These are phyloP conservation scores for Metopia argyrocephala DNA, from an alignment of 2,888 invertebrate genomes.

Conservation along the genomic window DNA sequence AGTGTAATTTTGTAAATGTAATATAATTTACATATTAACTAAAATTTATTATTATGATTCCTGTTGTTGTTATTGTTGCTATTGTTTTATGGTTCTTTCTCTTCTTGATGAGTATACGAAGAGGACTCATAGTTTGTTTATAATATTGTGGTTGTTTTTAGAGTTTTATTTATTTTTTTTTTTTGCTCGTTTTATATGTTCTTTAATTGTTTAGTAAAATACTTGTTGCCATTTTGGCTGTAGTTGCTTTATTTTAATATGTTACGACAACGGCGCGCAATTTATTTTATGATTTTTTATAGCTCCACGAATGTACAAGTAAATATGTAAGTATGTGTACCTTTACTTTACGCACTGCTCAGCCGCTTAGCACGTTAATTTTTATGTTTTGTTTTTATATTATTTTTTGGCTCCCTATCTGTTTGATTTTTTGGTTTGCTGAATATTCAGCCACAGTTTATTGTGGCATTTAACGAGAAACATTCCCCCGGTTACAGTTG, in stretches of 20 bases:
- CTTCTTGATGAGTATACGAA: too few species aligned
- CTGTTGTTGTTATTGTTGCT: background rate
- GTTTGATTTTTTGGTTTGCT: constrained; percentile 33
- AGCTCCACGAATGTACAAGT: background rate
- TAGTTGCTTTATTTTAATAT: constrained; percentile 9
- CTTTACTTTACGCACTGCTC: constrained; percentile 34
- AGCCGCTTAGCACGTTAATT: constrained; percentile 21
- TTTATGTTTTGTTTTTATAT: background rate
- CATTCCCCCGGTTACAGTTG: constrained; percentile 58
- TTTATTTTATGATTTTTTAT: constrained; percentile 27
- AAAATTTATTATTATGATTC: background rate
- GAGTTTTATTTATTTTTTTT: constrained; percentile 23
- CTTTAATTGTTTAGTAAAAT: constrained; percentile 34
- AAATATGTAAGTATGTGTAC: background rate
- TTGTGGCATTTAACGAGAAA: constrained; percentile 47
- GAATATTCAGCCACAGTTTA: constrained; percentile 51
- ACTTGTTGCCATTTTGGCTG: constrained; percentile 33
- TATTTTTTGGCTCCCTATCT: constrained; percentile 21
- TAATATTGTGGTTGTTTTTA: constrained; percentile 40
- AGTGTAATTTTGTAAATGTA: too few species aligned
- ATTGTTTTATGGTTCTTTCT: background rate
- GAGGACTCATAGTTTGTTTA: too few species aligned
- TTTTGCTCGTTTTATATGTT: constrained; percentile 20
- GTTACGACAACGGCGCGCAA: constrained; percentile 39
- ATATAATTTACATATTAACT: too few species aligned